Evolutionary conservation across 1,140 invertebrate genomes (phyloP).

Genomic region (Tetraneura akinire): DNA sequence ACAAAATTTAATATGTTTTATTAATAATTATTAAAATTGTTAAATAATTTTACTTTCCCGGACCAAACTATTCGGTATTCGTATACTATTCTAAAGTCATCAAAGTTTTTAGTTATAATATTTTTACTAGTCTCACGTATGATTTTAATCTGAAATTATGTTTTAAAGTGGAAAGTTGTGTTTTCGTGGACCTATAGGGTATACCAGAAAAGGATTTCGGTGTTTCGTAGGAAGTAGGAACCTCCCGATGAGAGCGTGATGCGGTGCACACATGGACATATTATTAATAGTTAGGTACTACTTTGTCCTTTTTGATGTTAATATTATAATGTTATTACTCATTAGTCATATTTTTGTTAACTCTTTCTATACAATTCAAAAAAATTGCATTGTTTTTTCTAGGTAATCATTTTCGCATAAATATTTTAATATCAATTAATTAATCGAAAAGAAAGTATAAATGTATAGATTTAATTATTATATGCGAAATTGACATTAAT

Average conservation of each 20-base stretch:
- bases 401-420: too few species aligned
- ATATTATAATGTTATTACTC: constrained; percentile 7
- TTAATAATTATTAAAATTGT: too few species aligned
- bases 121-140: neutral
- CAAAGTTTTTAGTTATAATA: neutral
- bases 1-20: too few species aligned
- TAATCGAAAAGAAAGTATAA: too few species aligned
- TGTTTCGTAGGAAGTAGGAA: neutral
- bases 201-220: constrained; percentile 30
- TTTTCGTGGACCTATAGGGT: neutral
- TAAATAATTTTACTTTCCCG: too few species aligned
- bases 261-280: neutral
- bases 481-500: too few species aligned
- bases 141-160: neutral
- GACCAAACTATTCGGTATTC: too few species aligned
- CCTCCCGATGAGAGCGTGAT: constrained; percentile 14
- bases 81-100: neutral
- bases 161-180: constrained; percentile 41
- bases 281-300: constrained; percentile 13
- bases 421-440: too few species aligned
- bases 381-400: neutral
- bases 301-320: neutral
- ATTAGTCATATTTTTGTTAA: too few species aligned
- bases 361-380: too few species aligned
- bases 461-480: too few species aligned